A percentile compares a stretch with the other conserved stretches of the same genome.
Conservation (phyloP, 2,888 invertebrate genomes). For the Lutraria lutraria region DNA sequence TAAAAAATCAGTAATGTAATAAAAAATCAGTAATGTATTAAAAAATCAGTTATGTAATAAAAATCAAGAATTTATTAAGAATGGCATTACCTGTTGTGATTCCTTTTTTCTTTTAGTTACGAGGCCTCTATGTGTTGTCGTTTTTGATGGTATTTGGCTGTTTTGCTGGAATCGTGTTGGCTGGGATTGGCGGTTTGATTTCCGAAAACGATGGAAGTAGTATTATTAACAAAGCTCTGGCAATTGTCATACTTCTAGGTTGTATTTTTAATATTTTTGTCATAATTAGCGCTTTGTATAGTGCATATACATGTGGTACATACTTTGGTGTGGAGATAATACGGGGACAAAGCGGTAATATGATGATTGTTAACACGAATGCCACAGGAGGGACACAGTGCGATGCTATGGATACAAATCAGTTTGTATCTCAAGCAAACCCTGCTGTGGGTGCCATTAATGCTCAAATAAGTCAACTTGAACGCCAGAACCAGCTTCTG, state of each 20-base stretch:
- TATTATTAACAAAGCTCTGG: not conserved
- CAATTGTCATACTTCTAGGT: constrained; percentile 15
- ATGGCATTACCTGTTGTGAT: not conserved
- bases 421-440: not conserved
- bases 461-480: constrained; percentile 17
- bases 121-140: not conserved
- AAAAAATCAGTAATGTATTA: too few relatives aligned
- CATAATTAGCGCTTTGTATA: not conserved
- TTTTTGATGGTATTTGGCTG: constrained; percentile 17
- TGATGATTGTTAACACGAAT: not conserved
- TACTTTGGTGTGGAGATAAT: constrained; percentile 34
- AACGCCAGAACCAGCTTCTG: constrained; percentile 23
- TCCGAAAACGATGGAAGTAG: not conserved
- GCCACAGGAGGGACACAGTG: not conserved
- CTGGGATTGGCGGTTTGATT: constrained; percentile 9
- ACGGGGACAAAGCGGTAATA: not conserved
- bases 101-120: constrained; percentile 16
- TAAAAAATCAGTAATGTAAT: not conserved
- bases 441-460: not conserved
- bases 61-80: not conserved
- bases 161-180: constrained; percentile 11
- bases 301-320: constrained; percentile 17
- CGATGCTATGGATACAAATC: not conserved
- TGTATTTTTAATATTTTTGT: constrained; percentile 9
- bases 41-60: too few relatives aligned